phyloP scores from a whole-genome alignment of 2,888 invertebrate genomes.

The Meandrusa payeni region DNA sequence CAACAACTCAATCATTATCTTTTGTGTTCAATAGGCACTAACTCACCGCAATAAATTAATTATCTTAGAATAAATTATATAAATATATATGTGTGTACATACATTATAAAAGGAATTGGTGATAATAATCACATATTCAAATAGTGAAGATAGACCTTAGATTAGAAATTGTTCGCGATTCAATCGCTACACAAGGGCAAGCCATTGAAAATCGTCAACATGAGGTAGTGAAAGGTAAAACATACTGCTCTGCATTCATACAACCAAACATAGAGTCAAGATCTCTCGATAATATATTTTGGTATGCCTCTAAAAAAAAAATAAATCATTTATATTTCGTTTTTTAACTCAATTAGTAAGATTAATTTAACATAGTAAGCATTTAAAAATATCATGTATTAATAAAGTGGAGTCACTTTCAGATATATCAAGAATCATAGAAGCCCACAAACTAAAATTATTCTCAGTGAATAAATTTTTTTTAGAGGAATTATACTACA shows the following conservation, averaged over 20 bases:
- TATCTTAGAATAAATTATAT: neutral
- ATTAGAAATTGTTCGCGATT: neutral
- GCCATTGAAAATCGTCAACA: slow-evolving; percentile 28
- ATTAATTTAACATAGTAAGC: too few relatives aligned
- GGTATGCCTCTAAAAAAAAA: too few relatives aligned
- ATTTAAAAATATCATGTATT: too few relatives aligned
- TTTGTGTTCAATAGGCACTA: too few relatives aligned
- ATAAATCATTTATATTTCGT: too few relatives aligned
- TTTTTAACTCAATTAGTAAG: too few relatives aligned
- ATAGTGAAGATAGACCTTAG: slow-evolving; percentile 1
- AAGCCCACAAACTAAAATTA: neutral
- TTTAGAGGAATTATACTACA: too few relatives aligned
- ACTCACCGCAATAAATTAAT: too few relatives aligned
- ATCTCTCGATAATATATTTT: neutral
- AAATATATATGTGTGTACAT: neutral
- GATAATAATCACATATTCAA: slow-evolving; percentile 9
- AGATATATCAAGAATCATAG: neutral
- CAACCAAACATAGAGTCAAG: slow-evolving; percentile 8
- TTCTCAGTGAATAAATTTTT: too few relatives aligned
- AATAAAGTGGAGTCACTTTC: too few relatives aligned
- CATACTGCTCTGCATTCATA: slow-evolving; percentile 23
- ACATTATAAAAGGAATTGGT: slow-evolving; percentile 1
- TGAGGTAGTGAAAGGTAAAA: slow-evolving; percentile 36
- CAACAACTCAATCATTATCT: too few relatives aligned
- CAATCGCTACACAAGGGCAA: slow-evolving; percentile 2